These are phyloP conservation scores for Threskiornis aethiopicus DNA, from an alignment of 2,797 vertebrate genomes.

Conservation along the genomic window DNA sequence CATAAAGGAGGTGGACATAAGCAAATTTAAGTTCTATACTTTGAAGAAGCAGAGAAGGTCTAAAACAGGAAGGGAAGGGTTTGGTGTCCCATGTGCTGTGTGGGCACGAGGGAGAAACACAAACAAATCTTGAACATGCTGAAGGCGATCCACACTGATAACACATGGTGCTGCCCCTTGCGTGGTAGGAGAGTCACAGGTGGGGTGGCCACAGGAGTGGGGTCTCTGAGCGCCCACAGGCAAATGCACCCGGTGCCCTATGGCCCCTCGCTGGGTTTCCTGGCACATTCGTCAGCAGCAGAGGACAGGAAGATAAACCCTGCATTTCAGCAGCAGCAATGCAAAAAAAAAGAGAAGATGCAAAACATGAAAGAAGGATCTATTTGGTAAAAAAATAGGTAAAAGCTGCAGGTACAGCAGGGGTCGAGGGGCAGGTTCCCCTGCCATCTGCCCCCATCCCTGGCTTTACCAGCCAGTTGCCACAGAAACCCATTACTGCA, in stretches of 20 bases:
- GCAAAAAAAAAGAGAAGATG: neutral
- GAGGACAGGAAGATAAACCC: neutral
- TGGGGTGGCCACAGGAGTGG: neutral
- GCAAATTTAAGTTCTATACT: neutral
- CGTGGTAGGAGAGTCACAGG: rapidly evolving
- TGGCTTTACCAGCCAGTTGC: neutral
- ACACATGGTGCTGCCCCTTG: neutral
- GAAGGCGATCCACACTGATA: neutral
- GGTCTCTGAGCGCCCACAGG: rapidly evolving
- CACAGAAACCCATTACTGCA: neutral
- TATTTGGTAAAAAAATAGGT: neutral
- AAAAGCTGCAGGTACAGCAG: neutral
- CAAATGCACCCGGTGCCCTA: rapidly evolving
- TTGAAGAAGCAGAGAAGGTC: neutral
- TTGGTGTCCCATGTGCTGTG: neutral
- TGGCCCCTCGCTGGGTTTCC: rapidly evolving
- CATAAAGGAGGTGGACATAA: too few relatives aligned
- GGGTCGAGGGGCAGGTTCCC: neutral
- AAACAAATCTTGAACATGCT: neutral
- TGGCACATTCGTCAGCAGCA: neutral
- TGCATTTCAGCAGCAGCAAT: neutral
- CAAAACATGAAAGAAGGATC: neutral
- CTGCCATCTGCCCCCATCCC: neutral
- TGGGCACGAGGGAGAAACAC: neutral
- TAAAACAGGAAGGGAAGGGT: neutral